Evolutionary conservation across 2,113 vertebrate genomes (phyloP).

Genomic region (Phrynocephalus versicolor): DNA sequence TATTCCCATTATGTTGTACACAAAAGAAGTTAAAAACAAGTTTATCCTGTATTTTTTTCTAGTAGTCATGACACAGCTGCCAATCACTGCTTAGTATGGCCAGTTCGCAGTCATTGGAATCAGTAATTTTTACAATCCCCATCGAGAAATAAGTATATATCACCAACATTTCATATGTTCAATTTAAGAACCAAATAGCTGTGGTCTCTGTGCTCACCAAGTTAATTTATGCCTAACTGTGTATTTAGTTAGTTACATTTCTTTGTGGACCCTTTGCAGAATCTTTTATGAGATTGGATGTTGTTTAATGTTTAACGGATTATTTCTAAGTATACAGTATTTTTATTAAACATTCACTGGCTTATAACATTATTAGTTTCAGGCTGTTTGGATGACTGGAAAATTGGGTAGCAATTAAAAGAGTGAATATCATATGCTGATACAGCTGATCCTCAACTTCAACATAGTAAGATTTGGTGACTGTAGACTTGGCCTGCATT

Average conservation of each 20-base stretch:
- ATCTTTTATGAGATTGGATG: neutral
- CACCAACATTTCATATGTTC: too few species aligned
- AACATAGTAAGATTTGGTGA: neutral
- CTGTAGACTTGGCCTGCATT: neutral
- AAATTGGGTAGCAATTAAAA: neutral
- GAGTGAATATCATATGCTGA: neutral
- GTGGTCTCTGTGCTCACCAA: neutral
- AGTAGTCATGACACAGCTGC: too few species aligned
- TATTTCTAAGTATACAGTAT: neutral
- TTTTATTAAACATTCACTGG: neutral
- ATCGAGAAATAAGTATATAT: too few species aligned
- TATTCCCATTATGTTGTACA: too few species aligned
- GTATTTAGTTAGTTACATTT: neutral
- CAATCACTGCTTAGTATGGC: too few species aligned
- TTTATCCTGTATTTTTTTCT: too few species aligned
- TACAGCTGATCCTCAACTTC: neutral
- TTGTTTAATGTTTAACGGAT: neutral
- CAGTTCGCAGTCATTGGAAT: too few species aligned
- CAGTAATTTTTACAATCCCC: too few species aligned
- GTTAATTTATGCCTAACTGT: neutral
- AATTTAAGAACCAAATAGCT: too few species aligned
- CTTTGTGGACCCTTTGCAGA: neutral
- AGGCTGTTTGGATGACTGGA: neutral
- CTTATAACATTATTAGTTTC: neutral
- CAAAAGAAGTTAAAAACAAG: too few species aligned